Evolutionary conservation across 30 jellyfish, hydroid and myxozoan species (phyloP).

Genomic region (Chironex yamaguchii): DNA sequence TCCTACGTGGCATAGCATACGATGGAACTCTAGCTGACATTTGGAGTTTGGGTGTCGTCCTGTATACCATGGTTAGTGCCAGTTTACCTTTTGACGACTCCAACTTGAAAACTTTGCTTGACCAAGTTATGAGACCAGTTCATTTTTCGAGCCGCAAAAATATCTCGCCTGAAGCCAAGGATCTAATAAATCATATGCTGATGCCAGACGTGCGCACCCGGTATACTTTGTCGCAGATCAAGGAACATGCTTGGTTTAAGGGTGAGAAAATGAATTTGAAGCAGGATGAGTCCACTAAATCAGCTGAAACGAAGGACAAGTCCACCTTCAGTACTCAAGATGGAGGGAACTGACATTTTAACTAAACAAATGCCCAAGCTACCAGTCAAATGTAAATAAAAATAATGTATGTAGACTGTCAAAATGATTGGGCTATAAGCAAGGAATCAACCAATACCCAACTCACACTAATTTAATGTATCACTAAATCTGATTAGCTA

Average conservation of each 20-base stretch:
- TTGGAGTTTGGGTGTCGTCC: conserved; percentile 97
- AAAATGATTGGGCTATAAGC: too few species aligned
- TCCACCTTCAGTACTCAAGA: neutral
- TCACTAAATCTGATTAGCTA: too few species aligned
- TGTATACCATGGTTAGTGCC: conserved; percentile 98
- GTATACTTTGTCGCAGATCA: conserved; percentile 65
- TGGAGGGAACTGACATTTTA: too few species aligned
- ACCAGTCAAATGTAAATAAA: too few species aligned
- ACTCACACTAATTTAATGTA: too few species aligned
- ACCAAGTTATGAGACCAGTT: conserved; percentile 97
- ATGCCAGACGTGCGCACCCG: conserved; percentile 86
- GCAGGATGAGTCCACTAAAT: conserved; percentile 31
- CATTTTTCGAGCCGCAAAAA: conserved; percentile 93
- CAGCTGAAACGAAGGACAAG: conserved; percentile 26
- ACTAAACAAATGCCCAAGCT: too few species aligned
- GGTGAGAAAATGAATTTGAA: conserved; percentile 79
- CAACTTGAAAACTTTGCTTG: conserved; percentile 92
- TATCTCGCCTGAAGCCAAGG: conserved; percentile 96
- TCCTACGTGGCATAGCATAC: conserved; percentile 93
- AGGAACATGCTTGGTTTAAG: conserved; percentile 85
- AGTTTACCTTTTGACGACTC: conserved; percentile 99
- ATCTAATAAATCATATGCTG: conserved; percentile 84
- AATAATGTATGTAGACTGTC: too few species aligned
- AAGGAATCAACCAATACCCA: too few species aligned
- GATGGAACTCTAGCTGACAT: conserved; percentile 96